These are phyloP conservation scores for Urocynchramus pylzowi DNA, from an alignment of 2,113 vertebrate genomes.

Conservation along the genomic window DNA sequence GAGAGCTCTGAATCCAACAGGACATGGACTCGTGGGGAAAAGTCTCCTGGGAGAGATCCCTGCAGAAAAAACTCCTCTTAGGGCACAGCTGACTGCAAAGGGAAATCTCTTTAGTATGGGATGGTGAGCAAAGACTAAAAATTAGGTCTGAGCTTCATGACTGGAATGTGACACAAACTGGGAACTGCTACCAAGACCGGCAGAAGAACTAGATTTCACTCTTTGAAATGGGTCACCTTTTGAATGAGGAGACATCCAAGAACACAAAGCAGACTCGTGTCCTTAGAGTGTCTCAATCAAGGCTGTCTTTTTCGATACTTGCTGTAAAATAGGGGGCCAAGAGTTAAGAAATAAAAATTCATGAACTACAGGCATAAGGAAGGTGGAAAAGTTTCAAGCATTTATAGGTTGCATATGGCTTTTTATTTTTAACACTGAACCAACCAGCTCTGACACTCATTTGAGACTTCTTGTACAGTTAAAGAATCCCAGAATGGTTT, in stretches of 20 bases:
- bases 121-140: background rate
- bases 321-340: background rate
- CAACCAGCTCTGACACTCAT: background rate
- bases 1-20: background rate
- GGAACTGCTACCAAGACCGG: background rate
- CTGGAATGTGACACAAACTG: background rate
- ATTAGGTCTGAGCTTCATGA: background rate
- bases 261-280: background rate
- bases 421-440: background rate
- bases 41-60: background rate
- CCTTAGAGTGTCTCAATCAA: background rate
- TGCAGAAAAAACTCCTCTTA: background rate
- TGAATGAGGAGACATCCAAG: background rate
- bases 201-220: background rate
- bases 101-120: background rate
- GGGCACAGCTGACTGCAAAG: background rate
- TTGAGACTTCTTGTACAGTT: background rate
- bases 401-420: background rate
- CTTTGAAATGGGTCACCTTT: background rate
- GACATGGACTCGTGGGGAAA: background rate
- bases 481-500: background rate
- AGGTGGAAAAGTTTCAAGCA: background rate
- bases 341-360: background rate
- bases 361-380: background rate
- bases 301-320: background rate